Percentiles rank a stretch among this genome's conserved stretches.
Evolutionary conservation across 2,113 vertebrate species (phyloP).

Genomic region (Apus apus): DNA sequence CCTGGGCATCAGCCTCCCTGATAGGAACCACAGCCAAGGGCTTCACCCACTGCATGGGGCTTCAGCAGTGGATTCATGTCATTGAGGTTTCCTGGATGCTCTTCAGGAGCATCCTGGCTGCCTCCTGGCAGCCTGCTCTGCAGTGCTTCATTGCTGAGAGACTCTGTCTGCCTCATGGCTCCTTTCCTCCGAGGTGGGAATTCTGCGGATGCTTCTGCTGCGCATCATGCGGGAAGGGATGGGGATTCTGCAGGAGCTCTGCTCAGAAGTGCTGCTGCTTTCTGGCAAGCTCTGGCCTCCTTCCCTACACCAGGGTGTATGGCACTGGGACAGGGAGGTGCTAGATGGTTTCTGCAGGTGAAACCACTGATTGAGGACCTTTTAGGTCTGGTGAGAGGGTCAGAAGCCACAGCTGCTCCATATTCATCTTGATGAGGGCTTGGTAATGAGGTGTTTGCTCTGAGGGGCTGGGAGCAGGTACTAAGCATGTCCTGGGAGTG

Average conservation of each 20-base stretch:
- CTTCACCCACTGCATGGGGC: rapidly evolving
- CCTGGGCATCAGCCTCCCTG: neutral
- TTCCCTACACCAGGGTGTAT: rapidly evolving
- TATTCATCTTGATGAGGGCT: neutral
- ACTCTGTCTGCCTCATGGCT: neutral
- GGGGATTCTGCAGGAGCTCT: conserved; percentile 28
- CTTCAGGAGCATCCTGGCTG: neutral
- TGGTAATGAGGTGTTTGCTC: neutral
- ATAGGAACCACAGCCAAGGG: rapidly evolving
- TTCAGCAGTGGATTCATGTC: rapidly evolving
- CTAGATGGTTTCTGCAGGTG: neutral
- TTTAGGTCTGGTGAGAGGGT: rapidly evolving
- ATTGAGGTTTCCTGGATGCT: neutral
- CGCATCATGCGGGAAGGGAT: neutral
- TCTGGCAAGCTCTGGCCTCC: neutral
- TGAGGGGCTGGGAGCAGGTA: rapidly evolving
- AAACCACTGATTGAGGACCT: neutral
- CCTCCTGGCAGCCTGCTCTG: neutral
- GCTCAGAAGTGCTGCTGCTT: conserved; percentile 34
- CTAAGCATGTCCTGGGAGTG: neutral
- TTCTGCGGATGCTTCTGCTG: neutral
- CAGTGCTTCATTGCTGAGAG: neutral
- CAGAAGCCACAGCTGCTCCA: neutral
- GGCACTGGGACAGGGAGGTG: neutral
- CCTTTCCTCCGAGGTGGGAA: neutral